Evolutionary conservation across 2,888 invertebrate genomes (phyloP).

Genomic region (Petrolisthes cinctipes): DNA sequence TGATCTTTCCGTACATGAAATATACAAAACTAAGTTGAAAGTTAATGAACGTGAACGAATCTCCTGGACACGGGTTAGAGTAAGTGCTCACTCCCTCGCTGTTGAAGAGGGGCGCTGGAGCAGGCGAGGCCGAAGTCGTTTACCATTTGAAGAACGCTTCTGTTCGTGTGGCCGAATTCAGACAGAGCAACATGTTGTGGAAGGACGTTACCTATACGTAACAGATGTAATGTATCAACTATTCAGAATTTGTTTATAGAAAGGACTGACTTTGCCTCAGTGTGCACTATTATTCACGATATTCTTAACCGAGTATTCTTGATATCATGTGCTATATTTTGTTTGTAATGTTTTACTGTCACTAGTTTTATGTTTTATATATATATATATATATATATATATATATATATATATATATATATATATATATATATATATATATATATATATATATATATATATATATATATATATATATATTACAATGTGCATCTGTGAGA

Average conservation of each 20-base stretch:
- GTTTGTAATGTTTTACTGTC: background rate
- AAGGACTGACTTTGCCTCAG: conserved; percentile 11
- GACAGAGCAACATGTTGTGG: background rate
- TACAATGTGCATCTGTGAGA: no score
- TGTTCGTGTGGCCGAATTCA: conserved; percentile 3
- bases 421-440: no score
- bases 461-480: no score
- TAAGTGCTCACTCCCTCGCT: conserved; percentile 3
- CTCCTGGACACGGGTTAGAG: background rate
- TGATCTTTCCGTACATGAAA: conserved; percentile 1
- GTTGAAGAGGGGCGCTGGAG: conserved; percentile 19
- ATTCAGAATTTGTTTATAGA: background rate
- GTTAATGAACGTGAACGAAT: conserved; percentile 19
- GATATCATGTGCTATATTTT: background rate
- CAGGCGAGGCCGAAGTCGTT: conserved; percentile 7
- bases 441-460: no score
- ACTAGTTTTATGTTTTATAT: background rate
- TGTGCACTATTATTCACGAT: background rate
- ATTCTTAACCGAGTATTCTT: background rate
- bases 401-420: no score
- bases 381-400: no score
- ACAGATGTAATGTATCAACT: background rate
- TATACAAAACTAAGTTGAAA: conserved; percentile 1
- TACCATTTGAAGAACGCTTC: background rate
- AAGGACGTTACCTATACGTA: background rate